Percentiles rank a stretch among this genome's conserved stretches.
Conservation (phyloP, 92 coral and sea anemone genomes). For the Zoanthus sansibaricus region DNA sequence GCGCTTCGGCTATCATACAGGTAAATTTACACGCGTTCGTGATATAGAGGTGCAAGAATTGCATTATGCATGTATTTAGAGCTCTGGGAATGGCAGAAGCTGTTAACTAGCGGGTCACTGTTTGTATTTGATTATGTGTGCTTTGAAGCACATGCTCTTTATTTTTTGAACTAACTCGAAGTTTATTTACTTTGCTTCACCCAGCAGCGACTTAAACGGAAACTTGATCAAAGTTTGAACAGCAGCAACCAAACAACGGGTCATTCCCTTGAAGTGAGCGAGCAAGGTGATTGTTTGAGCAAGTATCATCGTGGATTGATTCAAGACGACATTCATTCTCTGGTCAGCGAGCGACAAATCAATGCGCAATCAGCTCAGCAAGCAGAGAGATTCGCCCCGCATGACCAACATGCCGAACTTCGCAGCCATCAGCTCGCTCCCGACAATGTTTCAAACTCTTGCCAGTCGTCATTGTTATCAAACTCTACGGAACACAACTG, state of each 20-base stretch:
- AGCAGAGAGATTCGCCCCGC: slow-evolving; percentile 54
- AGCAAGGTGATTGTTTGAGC: slow-evolving; percentile 57
- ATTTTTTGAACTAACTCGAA: slow-evolving; percentile 68
- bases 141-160: slow-evolving; percentile 61
- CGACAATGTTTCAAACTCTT: slow-evolving; percentile 35
- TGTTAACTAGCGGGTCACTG: slow-evolving; percentile 61
- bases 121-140: slow-evolving; percentile 69
- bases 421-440: slow-evolving; percentile 49
- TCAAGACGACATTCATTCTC: slow-evolving; percentile 44
- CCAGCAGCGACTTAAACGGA: slow-evolving; percentile 94
- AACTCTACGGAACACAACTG: slow-evolving; percentile 35
- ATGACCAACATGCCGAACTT: slow-evolving; percentile 52
- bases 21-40: slow-evolving; percentile 62
- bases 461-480: slow-evolving; percentile 40
- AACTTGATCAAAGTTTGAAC: slow-evolving; percentile 84
- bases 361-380: slow-evolving; percentile 59
- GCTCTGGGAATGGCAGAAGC: slow-evolving; percentile 29
- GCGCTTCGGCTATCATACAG: slow-evolving; percentile 76
- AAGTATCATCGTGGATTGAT: slow-evolving; percentile 66
- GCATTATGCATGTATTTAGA: slow-evolving; percentile 47
- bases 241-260: slow-evolving; percentile 52
- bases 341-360: slow-evolving; percentile 56
- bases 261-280: slow-evolving; percentile 70
- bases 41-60: slow-evolving; percentile 34
- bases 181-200: slow-evolving; percentile 68